These are phyloP conservation scores for Suncus etruscus DNA, from an alignment of 2,113 vertebrate species.

Conservation along the genomic window DNA sequence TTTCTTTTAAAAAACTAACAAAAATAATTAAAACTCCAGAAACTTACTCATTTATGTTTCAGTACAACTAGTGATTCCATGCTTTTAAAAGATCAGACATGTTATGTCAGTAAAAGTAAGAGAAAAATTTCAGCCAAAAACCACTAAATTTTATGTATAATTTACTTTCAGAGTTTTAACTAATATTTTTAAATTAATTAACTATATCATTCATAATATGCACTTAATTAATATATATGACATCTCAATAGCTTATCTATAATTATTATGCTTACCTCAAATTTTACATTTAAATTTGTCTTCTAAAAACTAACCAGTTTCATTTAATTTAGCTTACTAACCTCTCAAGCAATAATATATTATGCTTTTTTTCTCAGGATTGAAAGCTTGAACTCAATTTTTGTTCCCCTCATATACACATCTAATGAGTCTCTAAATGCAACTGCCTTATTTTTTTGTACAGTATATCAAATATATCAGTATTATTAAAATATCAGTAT, in stretches of 20 bases:
- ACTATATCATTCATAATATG: rapidly evolving
- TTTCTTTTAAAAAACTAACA: not conserved
- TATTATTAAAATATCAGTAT: too few relatives aligned
- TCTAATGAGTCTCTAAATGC: slow-evolving; percentile 29
- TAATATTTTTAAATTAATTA: not conserved
- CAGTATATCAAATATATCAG: too few relatives aligned
- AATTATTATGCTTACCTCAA: not conserved
- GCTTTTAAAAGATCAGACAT: not conserved
- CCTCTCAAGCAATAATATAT: not conserved
- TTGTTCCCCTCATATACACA: not conserved
- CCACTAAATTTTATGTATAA: not conserved
- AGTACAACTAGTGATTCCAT: not conserved
- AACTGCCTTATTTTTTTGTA: not conserved
- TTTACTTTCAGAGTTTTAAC: not conserved
- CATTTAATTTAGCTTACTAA: not conserved
- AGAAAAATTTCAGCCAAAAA: not conserved
- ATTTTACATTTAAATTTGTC: not conserved
- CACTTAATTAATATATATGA: not conserved
- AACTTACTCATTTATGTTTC: not conserved
- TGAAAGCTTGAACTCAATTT: slow-evolving; percentile 3
- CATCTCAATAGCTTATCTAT: not conserved
- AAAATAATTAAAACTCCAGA: not conserved
- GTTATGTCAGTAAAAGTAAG: not conserved
- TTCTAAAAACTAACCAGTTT: not conserved
- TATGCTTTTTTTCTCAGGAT: not conserved